Conservation (phyloP, 2,888 invertebrate species). For the Aquatica leii region DNA sequence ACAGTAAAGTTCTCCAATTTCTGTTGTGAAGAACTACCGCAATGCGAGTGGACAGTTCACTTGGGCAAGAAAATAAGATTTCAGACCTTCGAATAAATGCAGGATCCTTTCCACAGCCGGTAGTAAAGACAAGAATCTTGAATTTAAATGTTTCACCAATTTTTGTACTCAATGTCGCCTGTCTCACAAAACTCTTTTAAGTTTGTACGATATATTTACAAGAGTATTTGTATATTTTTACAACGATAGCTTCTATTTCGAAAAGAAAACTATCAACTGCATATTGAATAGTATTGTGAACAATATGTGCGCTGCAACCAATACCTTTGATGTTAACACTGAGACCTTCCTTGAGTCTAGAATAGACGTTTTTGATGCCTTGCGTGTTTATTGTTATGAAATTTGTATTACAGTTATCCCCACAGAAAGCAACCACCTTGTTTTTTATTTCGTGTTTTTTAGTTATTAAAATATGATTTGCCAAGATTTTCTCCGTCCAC, state of each 20-base stretch:
- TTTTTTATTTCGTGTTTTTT: too few relatives aligned
- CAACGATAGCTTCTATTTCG: neutral
- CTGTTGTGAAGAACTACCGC: neutral
- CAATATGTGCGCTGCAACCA: neutral
- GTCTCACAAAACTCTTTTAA: neutral
- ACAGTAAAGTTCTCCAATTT: neutral
- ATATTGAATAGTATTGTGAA: too few relatives aligned
- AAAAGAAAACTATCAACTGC: neutral
- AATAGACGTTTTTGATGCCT: too few relatives aligned
- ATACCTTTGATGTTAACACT: neutral
- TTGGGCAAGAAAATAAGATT: constrained; percentile 4
- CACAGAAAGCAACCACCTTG: too few relatives aligned
- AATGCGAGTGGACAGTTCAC: neutral
- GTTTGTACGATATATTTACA: neutral
- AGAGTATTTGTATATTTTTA: neutral
- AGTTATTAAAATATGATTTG: too few relatives aligned
- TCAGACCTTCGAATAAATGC: neutral
- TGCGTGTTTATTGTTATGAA: too few relatives aligned
- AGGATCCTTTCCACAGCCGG: neutral
- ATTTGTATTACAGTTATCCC: too few relatives aligned
- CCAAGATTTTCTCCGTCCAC: too few relatives aligned
- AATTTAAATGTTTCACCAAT: neutral
- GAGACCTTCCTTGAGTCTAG: neutral
- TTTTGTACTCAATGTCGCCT: neutral
- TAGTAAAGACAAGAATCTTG: neutral